Conservation (phyloP, 1,140 invertebrate species). For the Hycleus phaleratus region DNA sequence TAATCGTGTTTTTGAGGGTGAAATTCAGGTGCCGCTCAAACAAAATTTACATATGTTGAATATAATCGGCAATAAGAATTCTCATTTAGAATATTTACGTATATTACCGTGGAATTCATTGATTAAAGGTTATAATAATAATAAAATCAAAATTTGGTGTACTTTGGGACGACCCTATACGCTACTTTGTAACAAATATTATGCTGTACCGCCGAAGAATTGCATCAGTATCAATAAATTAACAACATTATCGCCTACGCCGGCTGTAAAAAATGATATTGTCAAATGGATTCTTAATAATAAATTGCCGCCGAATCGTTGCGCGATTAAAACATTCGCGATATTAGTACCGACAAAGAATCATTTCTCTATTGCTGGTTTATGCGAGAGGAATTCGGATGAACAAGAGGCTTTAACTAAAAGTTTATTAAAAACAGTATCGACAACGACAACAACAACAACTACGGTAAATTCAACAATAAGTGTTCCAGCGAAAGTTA, state of each 20-base stretch:
- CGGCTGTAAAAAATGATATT: constrained; percentile 4
- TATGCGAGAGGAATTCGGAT: constrained; percentile 20
- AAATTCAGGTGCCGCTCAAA: constrained; percentile 22
- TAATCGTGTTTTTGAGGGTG: constrained; percentile 24
- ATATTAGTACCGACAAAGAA: constrained; percentile 24
- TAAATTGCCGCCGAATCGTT: constrained; percentile 8
- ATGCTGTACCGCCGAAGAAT: constrained; percentile 11
- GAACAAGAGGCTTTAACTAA: not conserved
- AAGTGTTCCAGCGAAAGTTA: not conserved
- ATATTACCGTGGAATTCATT: constrained; percentile 27
- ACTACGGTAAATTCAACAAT: not conserved
- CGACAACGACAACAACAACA: not conserved
- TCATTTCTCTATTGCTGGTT: constrained; percentile 26
- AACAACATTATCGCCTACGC: not conserved
- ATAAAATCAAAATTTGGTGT: constrained; percentile 27
- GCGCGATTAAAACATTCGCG: constrained; percentile 2
- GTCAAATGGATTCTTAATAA: constrained; percentile 25
- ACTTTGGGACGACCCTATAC: constrained; percentile 11
- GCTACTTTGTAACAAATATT: constrained; percentile 18
- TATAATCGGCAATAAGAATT: constrained; percentile 14
- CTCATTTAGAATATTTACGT: constrained; percentile 15
- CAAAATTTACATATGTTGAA: constrained; percentile 19
- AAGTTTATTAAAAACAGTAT: not conserved
- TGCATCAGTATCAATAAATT: constrained; percentile 14
- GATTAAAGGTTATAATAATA: constrained; percentile 16